phyloP scores from a whole-genome alignment of 2,888 invertebrate species.

The Helobdella robusta region DNA sequence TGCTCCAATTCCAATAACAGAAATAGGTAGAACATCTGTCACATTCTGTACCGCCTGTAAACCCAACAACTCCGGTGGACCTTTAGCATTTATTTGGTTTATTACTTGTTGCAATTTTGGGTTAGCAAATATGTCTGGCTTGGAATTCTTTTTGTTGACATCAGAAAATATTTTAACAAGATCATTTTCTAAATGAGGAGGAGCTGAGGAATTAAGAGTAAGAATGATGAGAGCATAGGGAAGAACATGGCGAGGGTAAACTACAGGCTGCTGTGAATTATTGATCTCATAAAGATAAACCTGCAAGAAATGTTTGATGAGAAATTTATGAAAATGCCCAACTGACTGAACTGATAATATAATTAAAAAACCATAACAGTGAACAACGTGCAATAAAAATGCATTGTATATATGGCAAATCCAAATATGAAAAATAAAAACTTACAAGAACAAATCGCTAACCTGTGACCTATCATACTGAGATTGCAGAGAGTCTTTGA shows the following conservation, averaged over 20 bases:
- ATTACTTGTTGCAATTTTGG: slow-evolving; percentile 34
- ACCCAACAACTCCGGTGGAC: background rate
- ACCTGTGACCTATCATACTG: slow-evolving; percentile 37
- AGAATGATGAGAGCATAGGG: slow-evolving; percentile 34
- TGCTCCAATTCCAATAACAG: background rate
- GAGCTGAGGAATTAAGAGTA: slow-evolving; percentile 30
- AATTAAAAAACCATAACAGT: too few species aligned
- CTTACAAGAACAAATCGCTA: too few species aligned
- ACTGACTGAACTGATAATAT: too few species aligned
- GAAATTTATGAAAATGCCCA: too few species aligned
- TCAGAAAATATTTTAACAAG: background rate
- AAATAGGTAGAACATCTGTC: background rate
- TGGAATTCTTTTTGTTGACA: background rate
- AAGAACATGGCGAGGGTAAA: slow-evolving; percentile 32
- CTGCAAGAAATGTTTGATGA: slow-evolving; percentile 25
- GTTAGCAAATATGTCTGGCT: slow-evolving; percentile 22
- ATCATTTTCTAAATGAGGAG: slow-evolving; percentile 29
- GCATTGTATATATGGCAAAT: background rate
- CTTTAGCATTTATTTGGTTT: slow-evolving; percentile 32
- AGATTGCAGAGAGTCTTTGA: slow-evolving; percentile 33
- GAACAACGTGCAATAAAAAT: too few species aligned
- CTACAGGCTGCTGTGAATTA: slow-evolving; percentile 33
- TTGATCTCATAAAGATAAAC: slow-evolving; percentile 36
- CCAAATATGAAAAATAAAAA: too few species aligned
- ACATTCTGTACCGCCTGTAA: background rate